A percentile compares a stretch with the other conserved stretches of the same genome.
Evolutionary conservation across 2,113 vertebrate species (phyloP).

Genomic region (Dendrocopos noguchii): DNA sequence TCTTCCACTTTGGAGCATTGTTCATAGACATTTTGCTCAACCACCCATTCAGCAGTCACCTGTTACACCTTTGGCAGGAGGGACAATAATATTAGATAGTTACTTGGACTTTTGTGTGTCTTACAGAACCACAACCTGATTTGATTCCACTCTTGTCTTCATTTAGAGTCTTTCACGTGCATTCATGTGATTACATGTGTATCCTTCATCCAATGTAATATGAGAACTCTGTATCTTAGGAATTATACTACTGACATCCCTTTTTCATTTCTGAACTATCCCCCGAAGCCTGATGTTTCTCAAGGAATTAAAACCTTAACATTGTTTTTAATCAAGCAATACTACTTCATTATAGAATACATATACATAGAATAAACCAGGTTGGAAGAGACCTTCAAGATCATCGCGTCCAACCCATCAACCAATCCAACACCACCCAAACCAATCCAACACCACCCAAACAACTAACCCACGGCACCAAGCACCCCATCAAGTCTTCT

Average conservation of each 20-base stretch:
- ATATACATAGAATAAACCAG: too few species aligned
- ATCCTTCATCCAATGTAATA: background rate
- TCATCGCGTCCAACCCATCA: too few species aligned
- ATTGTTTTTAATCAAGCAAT: background rate
- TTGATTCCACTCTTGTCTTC: background rate
- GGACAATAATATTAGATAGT: background rate
- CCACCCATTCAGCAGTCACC: background rate
- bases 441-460: too few species aligned
- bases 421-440: too few species aligned
- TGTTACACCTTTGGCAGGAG: background rate
- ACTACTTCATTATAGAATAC: background rate
- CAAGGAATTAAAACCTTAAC: background rate
- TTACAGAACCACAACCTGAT: background rate
- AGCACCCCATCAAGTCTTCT: too few species aligned
- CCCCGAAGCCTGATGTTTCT: background rate
- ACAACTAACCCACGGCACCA: too few species aligned
- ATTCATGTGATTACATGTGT: background rate
- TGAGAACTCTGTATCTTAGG: background rate
- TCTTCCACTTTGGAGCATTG: background rate
- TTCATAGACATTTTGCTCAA: background rate
- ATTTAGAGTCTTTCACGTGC: background rate
- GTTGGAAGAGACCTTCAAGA: too few species aligned
- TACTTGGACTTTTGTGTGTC: background rate
- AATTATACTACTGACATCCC: background rate
- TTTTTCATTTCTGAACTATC: background rate